phyloP scores from a whole-genome alignment of 2,113 vertebrate genomes.

The Oncorhynchus nerka region DNA sequence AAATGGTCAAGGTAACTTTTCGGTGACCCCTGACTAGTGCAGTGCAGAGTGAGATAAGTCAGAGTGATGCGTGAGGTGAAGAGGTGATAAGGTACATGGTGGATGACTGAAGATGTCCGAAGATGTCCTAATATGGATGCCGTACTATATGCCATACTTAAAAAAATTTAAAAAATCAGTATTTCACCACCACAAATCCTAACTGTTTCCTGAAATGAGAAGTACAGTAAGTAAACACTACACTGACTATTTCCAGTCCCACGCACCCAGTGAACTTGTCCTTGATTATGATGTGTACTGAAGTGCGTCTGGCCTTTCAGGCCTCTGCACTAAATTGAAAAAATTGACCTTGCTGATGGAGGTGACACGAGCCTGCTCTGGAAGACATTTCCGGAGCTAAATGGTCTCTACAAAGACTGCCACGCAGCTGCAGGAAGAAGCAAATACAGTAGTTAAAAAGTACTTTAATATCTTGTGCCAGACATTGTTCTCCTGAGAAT shows the following conservation, averaged over 20 bases:
- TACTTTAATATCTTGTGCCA: slow-evolving; percentile 22
- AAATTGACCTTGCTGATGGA: slow-evolving; percentile 46
- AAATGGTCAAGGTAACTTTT: too few species aligned
- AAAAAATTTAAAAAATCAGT: too few species aligned
- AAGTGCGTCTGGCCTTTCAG: slow-evolving; percentile 37
- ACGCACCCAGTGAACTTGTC: neutral
- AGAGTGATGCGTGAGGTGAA: too few species aligned
- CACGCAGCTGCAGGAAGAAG: slow-evolving; percentile 25
- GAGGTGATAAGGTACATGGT: too few species aligned
- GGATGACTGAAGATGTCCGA: too few species aligned
- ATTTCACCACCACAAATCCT: neutral
- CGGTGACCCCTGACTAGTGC: too few species aligned
- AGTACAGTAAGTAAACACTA: neutral
- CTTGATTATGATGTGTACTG: slow-evolving; percentile 36
- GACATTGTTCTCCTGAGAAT: neutral
- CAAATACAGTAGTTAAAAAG: slow-evolving; percentile 44
- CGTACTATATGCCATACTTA: too few species aligned
- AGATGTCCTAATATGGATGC: too few species aligned
- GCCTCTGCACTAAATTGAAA: slow-evolving; percentile 43
- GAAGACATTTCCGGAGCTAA: slow-evolving; percentile 35
- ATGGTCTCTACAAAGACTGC: slow-evolving; percentile 11
- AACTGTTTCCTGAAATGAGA: neutral
- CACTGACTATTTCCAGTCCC: too few species aligned
- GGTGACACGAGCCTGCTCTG: slow-evolving; percentile 32
- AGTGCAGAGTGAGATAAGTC: too few species aligned